A percentile compares a stretch with the other conserved stretches of the same genome.
Evolutionary conservation across 2,797 vertebrate species (phyloP).

Genomic region (Lepilemur septentrionalis): DNA sequence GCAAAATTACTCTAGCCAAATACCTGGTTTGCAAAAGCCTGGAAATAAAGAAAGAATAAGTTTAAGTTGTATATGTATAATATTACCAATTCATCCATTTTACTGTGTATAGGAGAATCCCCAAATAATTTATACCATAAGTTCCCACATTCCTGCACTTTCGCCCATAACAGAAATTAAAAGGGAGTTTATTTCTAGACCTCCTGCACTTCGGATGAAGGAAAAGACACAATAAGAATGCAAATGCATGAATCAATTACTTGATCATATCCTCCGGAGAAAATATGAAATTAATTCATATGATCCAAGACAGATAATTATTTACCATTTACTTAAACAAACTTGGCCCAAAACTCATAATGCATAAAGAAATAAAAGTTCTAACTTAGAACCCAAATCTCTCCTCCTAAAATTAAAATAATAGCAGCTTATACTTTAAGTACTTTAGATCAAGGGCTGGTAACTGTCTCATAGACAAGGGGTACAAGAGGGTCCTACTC

Average conservation of each 20-base stretch:
- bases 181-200: background rate
- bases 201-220: background rate
- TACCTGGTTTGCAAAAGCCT: slow-evolving; percentile 69
- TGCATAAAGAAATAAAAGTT: slow-evolving; percentile 20
- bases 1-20: slow-evolving; percentile 76
- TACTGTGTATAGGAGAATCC: background rate
- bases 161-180: background rate
- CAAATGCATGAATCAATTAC: slow-evolving; percentile 6
- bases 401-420: slow-evolving; percentile 45
- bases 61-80: slow-evolving; percentile 8
- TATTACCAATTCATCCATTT: background rate
- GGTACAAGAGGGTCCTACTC: background rate
- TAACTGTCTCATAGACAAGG: background rate
- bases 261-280: background rate
- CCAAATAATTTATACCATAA: background rate
- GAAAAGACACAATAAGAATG: background rate
- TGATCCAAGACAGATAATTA: slow-evolving; percentile 5
- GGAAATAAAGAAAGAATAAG: slow-evolving; percentile 68
- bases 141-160: background rate
- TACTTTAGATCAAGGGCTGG: slow-evolving; percentile 1
- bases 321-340: slow-evolving; percentile 34
- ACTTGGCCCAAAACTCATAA: slow-evolving; percentile 21
- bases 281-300: slow-evolving; percentile 52
- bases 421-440: slow-evolving; percentile 42
- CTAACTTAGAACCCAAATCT: slow-evolving; percentile 39